Percentiles rank a stretch among this genome's conserved stretches.
Evolutionary conservation across 64 coral and sea anemone species (phyloP).

Genomic region (Acropora yongei): DNA sequence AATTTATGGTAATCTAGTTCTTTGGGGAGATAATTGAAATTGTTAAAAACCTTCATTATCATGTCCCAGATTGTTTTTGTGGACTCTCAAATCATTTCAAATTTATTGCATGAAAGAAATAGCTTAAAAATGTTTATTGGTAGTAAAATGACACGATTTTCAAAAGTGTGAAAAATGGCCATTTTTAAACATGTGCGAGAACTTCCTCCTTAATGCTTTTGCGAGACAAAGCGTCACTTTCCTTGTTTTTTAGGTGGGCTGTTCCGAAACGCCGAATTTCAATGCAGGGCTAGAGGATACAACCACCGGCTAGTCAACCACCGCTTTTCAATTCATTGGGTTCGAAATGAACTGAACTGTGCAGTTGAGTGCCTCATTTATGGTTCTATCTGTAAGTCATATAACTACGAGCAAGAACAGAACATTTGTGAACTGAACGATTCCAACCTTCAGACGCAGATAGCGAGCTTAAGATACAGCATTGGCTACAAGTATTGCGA

Average conservation of each 20-base stretch:
- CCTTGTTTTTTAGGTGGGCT: conserved; percentile 9
- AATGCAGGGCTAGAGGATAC: conserved; percentile 11
- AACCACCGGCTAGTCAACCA: conserved; percentile 11
- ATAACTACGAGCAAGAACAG: conserved; percentile 29
- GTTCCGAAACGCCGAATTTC: conserved; percentile 32
- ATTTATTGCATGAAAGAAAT: too few species aligned
- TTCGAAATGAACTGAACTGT: conserved; percentile 28
- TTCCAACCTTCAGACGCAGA: background rate
- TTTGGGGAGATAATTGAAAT: too few species aligned
- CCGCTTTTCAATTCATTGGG: conserved; percentile 25
- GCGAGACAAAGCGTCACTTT: background rate
- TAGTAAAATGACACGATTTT: too few species aligned
- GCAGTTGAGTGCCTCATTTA: conserved; percentile 37
- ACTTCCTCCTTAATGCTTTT: too few species aligned
- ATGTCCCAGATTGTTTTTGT: too few species aligned
- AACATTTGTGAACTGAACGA: conserved; percentile 20
- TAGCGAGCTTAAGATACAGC: background rate
- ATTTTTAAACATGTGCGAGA: too few species aligned
- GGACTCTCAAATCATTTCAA: too few species aligned
- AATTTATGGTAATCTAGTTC: too few species aligned
- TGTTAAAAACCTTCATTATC: too few species aligned
- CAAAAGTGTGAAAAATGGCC: too few species aligned
- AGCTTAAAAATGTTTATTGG: too few species aligned
- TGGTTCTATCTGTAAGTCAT: conserved; percentile 9
- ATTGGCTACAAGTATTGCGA: conserved; percentile 34